Conservation (phyloP, 1,140 invertebrate species). For the Charaxes varanes region DNA sequence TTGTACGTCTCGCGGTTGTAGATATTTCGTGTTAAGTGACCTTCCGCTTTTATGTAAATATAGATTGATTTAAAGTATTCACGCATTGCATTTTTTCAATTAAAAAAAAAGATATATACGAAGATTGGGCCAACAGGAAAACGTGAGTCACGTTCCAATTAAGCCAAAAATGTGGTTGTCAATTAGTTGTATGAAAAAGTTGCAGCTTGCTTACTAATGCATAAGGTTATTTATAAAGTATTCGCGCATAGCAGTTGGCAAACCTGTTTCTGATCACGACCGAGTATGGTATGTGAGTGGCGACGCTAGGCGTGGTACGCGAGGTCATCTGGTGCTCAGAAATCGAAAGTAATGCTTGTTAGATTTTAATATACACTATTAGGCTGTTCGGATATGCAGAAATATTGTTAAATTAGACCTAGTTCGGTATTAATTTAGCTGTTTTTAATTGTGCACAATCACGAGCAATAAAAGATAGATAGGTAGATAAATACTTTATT, state of each 20-base stretch:
- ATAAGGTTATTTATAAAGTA: constrained; percentile 7
- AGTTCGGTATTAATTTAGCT: constrained; percentile 2
- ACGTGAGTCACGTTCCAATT: too few species aligned
- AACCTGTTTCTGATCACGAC: constrained; percentile 60
- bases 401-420: constrained; percentile 1
- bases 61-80: too few species aligned
- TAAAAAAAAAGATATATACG: not conserved
- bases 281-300: constrained; percentile 58
- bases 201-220: constrained; percentile 1
- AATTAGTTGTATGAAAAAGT: not conserved
- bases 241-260: constrained; percentile 30
- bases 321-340: constrained; percentile 47
- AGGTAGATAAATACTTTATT: too few species aligned
- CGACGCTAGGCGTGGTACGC: constrained; percentile 49
- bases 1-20: too few species aligned
- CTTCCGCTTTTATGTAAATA: too few species aligned
- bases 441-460: too few species aligned
- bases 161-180: not conserved
- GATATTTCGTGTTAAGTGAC: too few species aligned
- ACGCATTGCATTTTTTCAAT: not conserved
- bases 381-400: too few species aligned
- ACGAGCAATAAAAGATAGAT: too few species aligned
- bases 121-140: not conserved
- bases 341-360: constrained; percentile 47
- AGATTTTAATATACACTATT: constrained; percentile 12